Evolutionary conservation across 2,888 invertebrate genomes (phyloP), one percentile per base, ranked within the genome.

Genomic region (Idaea biselata): DNA sequence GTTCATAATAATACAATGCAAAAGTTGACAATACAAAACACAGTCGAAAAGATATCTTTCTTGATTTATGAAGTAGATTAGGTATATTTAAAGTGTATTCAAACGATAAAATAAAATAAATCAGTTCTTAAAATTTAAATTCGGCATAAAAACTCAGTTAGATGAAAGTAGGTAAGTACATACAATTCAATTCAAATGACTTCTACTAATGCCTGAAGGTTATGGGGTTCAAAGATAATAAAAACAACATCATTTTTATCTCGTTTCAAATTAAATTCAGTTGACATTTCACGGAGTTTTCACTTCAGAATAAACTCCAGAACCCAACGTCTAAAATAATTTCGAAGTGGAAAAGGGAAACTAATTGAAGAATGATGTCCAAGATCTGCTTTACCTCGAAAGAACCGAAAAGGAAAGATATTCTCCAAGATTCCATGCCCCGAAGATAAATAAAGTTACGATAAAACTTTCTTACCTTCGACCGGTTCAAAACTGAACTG

Each of bases 401-500:
- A 66, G 70, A 60, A 65, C 65, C 69, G 67, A 66, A 73, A 75
- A 76, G 71, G 72, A 75, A 78, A 78, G 73, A 79, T 78, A 73
- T 72, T 73, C 72, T 67, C 68, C 68, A 75, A 70, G 65, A 72
- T 69, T 66, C 70, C 74, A 72, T 69, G 68, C 74, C 75, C 75
- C 58, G 68, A 75, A 73, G 79, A 79, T 76, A 80, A 79, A 80
- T 76, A 77, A 83, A 80, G 77, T 81, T 79, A 63, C 65, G 66
- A 68, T 63, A 68, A 70, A 80, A 79, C 72, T 79, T 79, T 73
- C 68, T 70, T 74, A 73, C 73, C 73, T 74, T 64, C 63, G 69
- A 60, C 66, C 69, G 60, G 68, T 69, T 72, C 62, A 54, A 63
- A 75, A 78, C 73, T 77, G 68, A 69, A 71, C 62, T 32, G 63